A percentile compares a stretch with the other conserved stretches of the same genome.
Evolutionary conservation across 2,888 invertebrate species (phyloP).

Genomic region (Lampropteryx suffumata): DNA sequence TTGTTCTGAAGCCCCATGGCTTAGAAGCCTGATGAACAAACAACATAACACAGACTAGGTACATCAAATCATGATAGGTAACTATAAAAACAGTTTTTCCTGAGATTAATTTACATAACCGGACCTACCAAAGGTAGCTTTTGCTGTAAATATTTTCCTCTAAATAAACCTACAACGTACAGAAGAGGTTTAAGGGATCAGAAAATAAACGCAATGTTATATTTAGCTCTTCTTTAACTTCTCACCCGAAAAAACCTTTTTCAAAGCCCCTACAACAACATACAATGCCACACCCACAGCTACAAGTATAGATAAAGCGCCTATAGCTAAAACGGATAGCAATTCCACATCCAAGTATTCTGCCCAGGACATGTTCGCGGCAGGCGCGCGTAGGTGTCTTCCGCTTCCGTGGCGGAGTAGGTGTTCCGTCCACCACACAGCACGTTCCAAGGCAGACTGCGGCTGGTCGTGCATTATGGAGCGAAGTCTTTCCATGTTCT

Average conservation of each 20-base stretch:
- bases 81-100: too few relatives aligned
- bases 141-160: too few relatives aligned
- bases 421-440: slow-evolving; percentile 75
- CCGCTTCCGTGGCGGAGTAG: slow-evolving; percentile 68
- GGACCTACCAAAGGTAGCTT: too few relatives aligned
- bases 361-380: slow-evolving; percentile 46
- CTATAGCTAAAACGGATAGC: slow-evolving; percentile 4
- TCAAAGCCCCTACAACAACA: background rate
- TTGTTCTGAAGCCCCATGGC: too few relatives aligned
- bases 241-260: background rate
- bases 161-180: too few relatives aligned
- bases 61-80: too few relatives aligned
- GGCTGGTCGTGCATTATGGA: slow-evolving; percentile 59
- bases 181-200: too few relatives aligned
- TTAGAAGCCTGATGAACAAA: too few relatives aligned
- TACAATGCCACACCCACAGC: background rate
- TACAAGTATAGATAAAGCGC: background rate
- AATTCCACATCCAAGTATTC: slow-evolving; percentile 36
- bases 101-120: too few relatives aligned
- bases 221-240: slow-evolving; percentile 17
- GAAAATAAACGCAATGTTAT: background rate
- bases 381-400: slow-evolving; percentile 58
- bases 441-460: slow-evolving; percentile 56
- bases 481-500: slow-evolving; percentile 42
- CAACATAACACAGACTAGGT: too few relatives aligned